phyloP scores from a whole-genome alignment of 2,888 invertebrate genomes.

The Eucriotettix oculatus region DNA sequence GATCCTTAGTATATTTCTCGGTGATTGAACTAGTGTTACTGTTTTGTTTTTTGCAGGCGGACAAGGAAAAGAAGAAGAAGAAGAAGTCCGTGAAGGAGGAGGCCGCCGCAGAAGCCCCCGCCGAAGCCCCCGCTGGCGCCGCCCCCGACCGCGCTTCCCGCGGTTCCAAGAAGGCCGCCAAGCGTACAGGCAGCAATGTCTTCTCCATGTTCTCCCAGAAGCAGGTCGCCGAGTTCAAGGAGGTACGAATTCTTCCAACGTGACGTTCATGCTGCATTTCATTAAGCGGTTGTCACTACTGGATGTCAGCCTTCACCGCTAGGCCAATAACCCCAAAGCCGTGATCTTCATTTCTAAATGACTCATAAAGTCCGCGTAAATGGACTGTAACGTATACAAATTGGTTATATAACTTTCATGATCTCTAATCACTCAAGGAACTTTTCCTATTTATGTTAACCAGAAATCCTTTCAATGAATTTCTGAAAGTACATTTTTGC shows the following conservation, averaged over 20 bases:
- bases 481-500: neutral
- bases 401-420: too few species aligned
- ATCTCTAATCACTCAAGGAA: too few species aligned
- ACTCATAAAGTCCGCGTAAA: too few species aligned
- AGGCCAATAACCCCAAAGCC: too few species aligned
- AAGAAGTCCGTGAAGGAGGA: slow-evolving; percentile 64
- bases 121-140: slow-evolving; percentile 43
- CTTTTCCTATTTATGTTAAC: neutral
- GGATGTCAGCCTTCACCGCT: too few species aligned
- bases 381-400: too few species aligned
- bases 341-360: too few species aligned
- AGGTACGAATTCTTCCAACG: slow-evolving; percentile 32
- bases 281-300: neutral
- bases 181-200: slow-evolving; percentile 86
- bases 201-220: slow-evolving; percentile 95
- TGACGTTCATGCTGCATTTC: neutral
- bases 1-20: too few species aligned
- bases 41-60: slow-evolving; percentile 44
- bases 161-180: slow-evolving; percentile 63
- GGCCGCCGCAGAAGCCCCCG: slow-evolving; percentile 50
- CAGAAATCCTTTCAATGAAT: neutral
- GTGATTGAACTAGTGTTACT: neutral
- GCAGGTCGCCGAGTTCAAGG: slow-evolving; percentile 93
- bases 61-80: slow-evolving; percentile 86
- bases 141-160: slow-evolving; percentile 57